Base-by-base conservation (phyloP, 2,888 invertebrate genomes). In the Cerceris rybyensis region DNA sequence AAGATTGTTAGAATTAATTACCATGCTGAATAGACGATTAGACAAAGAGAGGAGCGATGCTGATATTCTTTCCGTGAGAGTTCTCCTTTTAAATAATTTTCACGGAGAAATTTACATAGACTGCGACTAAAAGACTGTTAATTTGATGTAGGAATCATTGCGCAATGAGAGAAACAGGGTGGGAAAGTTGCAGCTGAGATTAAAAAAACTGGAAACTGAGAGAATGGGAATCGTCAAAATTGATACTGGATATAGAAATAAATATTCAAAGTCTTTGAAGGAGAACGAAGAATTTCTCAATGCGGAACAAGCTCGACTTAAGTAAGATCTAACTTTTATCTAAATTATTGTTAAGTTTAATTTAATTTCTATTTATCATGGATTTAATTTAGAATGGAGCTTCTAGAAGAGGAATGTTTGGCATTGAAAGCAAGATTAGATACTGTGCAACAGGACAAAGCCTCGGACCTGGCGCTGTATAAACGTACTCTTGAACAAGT, bases 361-460 rank as follows among this genome's bases (percentile, higher is more conserved):
- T 14, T 43, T 65, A 42, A 58, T 42, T 41, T 13, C 5, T 63
- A 17, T 14, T 39, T 64, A 59, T 60, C 14, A 70, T 64, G 41
- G 42, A n/a, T 55, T 13, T 16, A 14, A 7, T 11, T 42, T 77
- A 93, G 94, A 86, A 89, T 96, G 68, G 95, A 95, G 88, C 90
- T 96, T 69, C 93, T 95, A 0, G 94, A 95, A 86, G 96, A 96
- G 90, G 95, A 95, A 85, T 93, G 95, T 55, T 94, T 95, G 88
- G 94, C 95, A 16, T 92, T 96, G 88, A 94, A 95, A 88, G 94
- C 95, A 55, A 94, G 95, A 88, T 89, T 96, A 52, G 94, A 94
- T 86, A 94, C 95, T 89, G 93, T 95, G 46, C 94, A 94, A 83
- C 94, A 94, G 79, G 96, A 96, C 86, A 94, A 95, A 87, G 93